A percentile compares a stretch with the other conserved stretches of the same genome.
Conservation (phyloP, 2,888 invertebrate species). For the Drosophila diplacantha region DNA sequence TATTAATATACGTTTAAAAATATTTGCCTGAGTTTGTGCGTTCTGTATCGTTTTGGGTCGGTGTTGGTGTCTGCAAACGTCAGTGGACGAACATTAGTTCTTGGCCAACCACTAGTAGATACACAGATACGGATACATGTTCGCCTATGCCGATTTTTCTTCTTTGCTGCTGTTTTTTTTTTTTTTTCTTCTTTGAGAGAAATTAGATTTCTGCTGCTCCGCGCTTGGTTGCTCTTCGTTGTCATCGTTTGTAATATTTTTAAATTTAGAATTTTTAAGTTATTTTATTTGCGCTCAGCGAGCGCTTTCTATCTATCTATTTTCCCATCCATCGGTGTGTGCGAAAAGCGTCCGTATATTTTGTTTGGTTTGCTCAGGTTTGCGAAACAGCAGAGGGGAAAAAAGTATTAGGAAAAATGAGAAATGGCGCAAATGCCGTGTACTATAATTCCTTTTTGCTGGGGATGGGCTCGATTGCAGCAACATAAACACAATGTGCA, state of each 20-base stretch:
- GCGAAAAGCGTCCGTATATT: constrained; percentile 34
- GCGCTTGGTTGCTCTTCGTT: constrained; percentile 59
- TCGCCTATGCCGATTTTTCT: constrained; percentile 23
- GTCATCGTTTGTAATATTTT: constrained; percentile 74
- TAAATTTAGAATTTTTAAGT: constrained; percentile 74
- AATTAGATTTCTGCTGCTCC: constrained; percentile 40
- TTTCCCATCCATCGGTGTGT: constrained; percentile 26
- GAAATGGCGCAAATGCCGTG: constrained; percentile 58
- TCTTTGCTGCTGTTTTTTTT: neutral
- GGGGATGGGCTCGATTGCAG: constrained; percentile 43
- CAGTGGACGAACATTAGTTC: constrained; percentile 58
- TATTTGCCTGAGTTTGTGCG: constrained; percentile 57
- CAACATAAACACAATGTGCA: constrained; percentile 72
- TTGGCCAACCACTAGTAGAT: constrained; percentile 39
- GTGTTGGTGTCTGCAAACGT: constrained; percentile 52
- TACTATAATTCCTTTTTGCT: constrained; percentile 42
- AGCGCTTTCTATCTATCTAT: constrained; percentile 50
- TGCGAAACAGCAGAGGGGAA: constrained; percentile 41
- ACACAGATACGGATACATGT: constrained; percentile 44
- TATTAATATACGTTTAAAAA: constrained; percentile 57
- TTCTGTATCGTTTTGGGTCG: constrained; percentile 32
- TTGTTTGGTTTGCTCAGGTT: constrained; percentile 55
- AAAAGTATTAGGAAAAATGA: constrained; percentile 15
- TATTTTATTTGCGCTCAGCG: constrained; percentile 67
- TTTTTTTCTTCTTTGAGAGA: constrained; percentile 23